phyloP scores from a whole-genome alignment of 2,888 invertebrate genomes.

The Drosophila austrosaltans region DNA sequence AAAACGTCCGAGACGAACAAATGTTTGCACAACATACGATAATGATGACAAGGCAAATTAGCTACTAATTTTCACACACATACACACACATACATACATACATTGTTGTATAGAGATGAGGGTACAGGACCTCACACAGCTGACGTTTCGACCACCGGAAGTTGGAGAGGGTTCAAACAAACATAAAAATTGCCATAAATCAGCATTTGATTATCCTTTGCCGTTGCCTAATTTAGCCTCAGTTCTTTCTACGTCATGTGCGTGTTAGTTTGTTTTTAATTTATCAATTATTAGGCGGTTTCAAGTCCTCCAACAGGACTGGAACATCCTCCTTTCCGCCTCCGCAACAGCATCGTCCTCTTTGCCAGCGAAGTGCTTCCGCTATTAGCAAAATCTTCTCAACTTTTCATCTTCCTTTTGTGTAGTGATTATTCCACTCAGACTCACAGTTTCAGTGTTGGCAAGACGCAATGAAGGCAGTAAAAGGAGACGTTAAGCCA shows the following conservation, averaged over 20 bases:
- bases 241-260: slow-evolving; percentile 58
- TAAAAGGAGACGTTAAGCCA: no score
- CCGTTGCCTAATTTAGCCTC: slow-evolving; percentile 41
- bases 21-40: slow-evolving; percentile 78
- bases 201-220: slow-evolving; percentile 77
- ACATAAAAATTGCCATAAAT: slow-evolving; percentile 71
- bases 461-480: background rate
- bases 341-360: background rate
- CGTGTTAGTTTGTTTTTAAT: slow-evolving; percentile 74
- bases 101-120: slow-evolving; percentile 27
- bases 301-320: slow-evolving; percentile 17
- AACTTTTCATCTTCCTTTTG: slow-evolving; percentile 19
- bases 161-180: slow-evolving; percentile 25
- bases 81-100: slow-evolving; percentile 25
- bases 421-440: slow-evolving; percentile 26
- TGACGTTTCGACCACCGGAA: slow-evolving; percentile 45
- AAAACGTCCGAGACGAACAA: slow-evolving; percentile 58
- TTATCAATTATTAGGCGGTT: slow-evolving; percentile 75
- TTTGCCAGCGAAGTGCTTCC: slow-evolving; percentile 55
- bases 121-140: slow-evolving; percentile 77
- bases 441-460: slow-evolving; percentile 15
- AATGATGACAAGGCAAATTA: slow-evolving; percentile 79
- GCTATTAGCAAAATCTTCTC: slow-evolving; percentile 67
- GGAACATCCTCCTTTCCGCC: slow-evolving; percentile 13
- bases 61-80: slow-evolving; percentile 73